Base-by-base conservation (phyloP, 2,113 vertebrate genomes). In the Laticauda laticaudata region DNA sequence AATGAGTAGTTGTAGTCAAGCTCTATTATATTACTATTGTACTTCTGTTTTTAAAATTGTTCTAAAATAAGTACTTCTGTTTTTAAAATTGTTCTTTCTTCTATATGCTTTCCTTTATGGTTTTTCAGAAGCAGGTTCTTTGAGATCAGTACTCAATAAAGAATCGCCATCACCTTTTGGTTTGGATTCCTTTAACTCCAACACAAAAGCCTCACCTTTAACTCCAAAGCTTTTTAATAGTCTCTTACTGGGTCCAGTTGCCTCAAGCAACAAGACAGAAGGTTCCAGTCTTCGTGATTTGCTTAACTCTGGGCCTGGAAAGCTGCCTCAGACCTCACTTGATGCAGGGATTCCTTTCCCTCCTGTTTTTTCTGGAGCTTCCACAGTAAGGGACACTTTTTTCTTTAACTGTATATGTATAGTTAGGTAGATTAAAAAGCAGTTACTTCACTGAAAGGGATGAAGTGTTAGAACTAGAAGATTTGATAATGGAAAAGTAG, bases 191-290 rank as follows among this genome's bases (percentile, higher is more conserved):
- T 98, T 99, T 97, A 98, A 98, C 97, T 98, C 98, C 92, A 98
- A 98, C 94, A 98, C 99, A 96, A 99, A 99, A 95, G 98, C 98
- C 92, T 98, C 98, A 91, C 98, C 98, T 0, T 96, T 98, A 96
- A 98, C 98, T 95, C 98, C 99, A 93, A 99, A 99, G 97, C 98
- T 99, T 86, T 99, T 99, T 95, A 99, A 99, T 97, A 99, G 99
- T 95, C 98, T 99, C 90, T 97, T 99, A 94, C 96, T 99, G 96
- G 98, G 99, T 94, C 98, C 99, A 86, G 98, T 98, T 94, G 98
- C 98, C 93, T 97, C 98, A 94, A 99, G 98, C 97, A 99, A 98
- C 95, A 99, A 99, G 97, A 97, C 98, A 0, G 99, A 99, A 97
- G 99, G 99, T 57, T 99, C 99, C 93, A 99, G 99, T 97, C 98